Percentiles rank a stretch among this genome's conserved stretches.
phyloP scores from a whole-genome alignment of 2,888 invertebrate species.

The Augochlorella aurata region DNA sequence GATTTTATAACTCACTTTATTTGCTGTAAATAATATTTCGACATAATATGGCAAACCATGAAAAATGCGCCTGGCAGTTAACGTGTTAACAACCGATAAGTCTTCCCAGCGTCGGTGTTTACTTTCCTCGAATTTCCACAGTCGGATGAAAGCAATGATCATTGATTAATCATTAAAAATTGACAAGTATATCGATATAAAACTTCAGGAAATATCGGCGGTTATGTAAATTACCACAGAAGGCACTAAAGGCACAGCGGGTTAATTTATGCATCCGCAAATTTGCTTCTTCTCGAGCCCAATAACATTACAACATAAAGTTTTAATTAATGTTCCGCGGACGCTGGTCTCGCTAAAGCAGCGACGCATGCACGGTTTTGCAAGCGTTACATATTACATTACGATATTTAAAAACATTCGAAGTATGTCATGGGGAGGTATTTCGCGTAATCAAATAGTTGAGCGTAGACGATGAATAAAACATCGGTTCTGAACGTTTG shows the following conservation, averaged over 20 bases:
- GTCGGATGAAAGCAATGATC: not conserved
- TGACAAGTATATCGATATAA: not conserved
- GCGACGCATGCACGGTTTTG: not conserved
- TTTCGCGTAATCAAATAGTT: not conserved
- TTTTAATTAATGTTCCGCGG: not conserved
- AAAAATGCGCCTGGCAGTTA: no score
- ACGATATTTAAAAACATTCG: not conserved
- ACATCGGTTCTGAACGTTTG: no score
- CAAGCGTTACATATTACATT: not conserved
- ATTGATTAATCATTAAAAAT: not conserved
- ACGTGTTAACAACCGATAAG: no score
- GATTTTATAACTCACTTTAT: no score
- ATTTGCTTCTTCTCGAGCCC: not conserved
- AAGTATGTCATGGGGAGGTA: not conserved
- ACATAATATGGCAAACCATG: no score
- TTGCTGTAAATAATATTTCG: no score
- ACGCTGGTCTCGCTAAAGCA: not conserved
- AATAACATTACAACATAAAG: not conserved
- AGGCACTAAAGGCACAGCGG: not conserved
- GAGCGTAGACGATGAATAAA: no score
- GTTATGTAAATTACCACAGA: not conserved
- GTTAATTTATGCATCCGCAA: not conserved
- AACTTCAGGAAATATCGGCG: not conserved
- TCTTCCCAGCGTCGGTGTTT: no score
- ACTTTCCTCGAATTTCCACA: not conserved